phyloP scores from a whole-genome alignment of 2,113 vertebrate genomes.

The Sus scrofa region DNA sequence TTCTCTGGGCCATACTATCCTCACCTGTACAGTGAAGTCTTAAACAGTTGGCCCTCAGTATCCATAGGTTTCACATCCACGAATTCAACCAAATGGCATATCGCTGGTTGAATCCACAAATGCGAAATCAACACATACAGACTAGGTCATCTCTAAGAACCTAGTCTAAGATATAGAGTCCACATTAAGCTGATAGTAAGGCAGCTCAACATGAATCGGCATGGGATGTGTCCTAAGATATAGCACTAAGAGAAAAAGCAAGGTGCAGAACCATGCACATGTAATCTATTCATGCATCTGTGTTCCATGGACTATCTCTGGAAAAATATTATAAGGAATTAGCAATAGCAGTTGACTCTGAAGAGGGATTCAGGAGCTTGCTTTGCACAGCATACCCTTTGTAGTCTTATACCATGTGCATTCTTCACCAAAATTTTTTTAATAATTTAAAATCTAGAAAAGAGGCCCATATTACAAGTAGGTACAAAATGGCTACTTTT shows the following conservation, averaged over 20 bases:
- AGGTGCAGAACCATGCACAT: not conserved
- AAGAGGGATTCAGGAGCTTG: not conserved
- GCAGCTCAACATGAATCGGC: not conserved
- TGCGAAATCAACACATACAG: not conserved
- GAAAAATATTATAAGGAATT: not conserved
- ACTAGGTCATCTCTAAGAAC: not conserved
- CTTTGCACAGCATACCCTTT: not conserved
- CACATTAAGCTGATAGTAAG: not conserved
- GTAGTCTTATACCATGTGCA: not conserved
- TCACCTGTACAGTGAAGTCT: not conserved
- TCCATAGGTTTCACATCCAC: not conserved
- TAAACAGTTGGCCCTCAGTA: not conserved
- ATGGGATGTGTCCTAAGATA: not conserved
- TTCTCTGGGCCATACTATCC: not conserved
- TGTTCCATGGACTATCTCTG: not conserved
- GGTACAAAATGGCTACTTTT: not conserved
- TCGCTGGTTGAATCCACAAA: not conserved
- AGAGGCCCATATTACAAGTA: not conserved
- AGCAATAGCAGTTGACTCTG: not conserved
- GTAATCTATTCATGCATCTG: not conserved
- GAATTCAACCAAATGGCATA: not conserved
- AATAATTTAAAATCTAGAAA: slow-evolving; percentile 21
- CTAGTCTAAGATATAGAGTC: not conserved
- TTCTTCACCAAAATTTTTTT: not conserved
- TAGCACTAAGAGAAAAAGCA: not conserved